A percentile compares a stretch with the other conserved stretches of the same genome.
Evolutionary conservation across 2,888 invertebrate species (phyloP).

Genomic region (Fragum sueziense): DNA sequence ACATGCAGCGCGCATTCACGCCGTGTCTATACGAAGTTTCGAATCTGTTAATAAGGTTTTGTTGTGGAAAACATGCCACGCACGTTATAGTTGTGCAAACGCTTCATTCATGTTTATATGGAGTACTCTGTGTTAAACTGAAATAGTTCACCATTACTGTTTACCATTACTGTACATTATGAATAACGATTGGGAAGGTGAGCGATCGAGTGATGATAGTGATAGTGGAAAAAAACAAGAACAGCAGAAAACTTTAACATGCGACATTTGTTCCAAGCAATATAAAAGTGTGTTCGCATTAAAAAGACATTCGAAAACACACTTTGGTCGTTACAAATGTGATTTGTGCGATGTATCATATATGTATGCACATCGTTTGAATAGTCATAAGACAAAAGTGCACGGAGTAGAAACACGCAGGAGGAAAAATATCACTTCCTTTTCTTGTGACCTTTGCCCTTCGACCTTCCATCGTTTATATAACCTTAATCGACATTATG

Average conservation of each 20-base stretch:
- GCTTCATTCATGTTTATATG: too few species aligned
- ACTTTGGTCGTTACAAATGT: slow-evolving; percentile 18
- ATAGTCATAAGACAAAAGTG: not conserved
- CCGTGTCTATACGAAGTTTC: too few species aligned
- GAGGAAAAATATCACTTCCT: not conserved
- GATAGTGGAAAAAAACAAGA: not conserved
- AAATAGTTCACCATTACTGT: too few species aligned
- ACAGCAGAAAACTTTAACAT: not conserved
- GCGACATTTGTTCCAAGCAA: slow-evolving; percentile 10
- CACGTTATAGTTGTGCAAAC: too few species aligned
- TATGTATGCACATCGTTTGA: not conserved
- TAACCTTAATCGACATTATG: slow-evolving; percentile 18
- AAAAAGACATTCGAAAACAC: slow-evolving; percentile 23
- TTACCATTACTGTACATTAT: too few species aligned
- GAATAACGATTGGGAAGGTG: too few species aligned
- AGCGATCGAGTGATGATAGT: too few species aligned
- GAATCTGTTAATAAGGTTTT: too few species aligned
- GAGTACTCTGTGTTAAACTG: too few species aligned
- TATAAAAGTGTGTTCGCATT: slow-evolving; percentile 11
- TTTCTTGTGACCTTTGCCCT: slow-evolving; percentile 20
- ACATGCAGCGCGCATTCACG: too few species aligned
- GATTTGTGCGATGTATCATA: slow-evolving; percentile 9
- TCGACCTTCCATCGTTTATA: slow-evolving; percentile 8
- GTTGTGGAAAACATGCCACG: too few species aligned
- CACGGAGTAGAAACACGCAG: not conserved